Conservation (phyloP, 1,140 invertebrate genomes). For the Schlechtendalia chinensis region DNA sequence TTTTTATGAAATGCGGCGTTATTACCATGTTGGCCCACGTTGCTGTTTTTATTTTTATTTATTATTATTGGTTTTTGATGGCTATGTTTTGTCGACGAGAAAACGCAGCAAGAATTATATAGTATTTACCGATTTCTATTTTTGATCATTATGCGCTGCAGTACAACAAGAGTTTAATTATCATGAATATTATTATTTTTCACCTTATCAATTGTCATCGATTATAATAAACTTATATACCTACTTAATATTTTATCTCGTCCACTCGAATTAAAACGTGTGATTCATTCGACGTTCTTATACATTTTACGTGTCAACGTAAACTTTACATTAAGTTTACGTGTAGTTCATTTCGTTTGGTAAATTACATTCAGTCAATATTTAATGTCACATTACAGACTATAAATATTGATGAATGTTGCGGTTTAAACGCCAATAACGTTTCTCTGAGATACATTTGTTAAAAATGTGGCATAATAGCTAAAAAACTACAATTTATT, state of each 20-base stretch:
- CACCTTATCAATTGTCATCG: neutral
- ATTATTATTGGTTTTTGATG: slow-evolving; percentile 14
- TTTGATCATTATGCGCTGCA: neutral
- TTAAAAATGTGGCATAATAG: no score
- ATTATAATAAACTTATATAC: neutral
- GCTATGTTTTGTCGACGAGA: neutral
- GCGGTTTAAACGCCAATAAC: no score
- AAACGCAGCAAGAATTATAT: neutral
- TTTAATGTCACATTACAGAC: no score
- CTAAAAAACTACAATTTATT: no score
- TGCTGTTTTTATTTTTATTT: no score
- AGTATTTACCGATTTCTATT: neutral
- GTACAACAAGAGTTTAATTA: neutral
- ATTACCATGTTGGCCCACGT: no score
- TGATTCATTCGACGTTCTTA: neutral
- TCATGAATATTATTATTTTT: neutral
- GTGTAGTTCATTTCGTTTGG: no score
- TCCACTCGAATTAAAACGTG: neutral
- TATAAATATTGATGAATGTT: no score
- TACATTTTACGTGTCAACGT: neutral
- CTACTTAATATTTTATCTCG: neutral
- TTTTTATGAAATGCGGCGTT: no score
- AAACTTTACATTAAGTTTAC: neutral
- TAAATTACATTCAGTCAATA: no score
- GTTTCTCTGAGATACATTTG: no score